Base-by-base conservation (phyloP, 2,113 vertebrate genomes). In the Cavia porcellus region DNA sequence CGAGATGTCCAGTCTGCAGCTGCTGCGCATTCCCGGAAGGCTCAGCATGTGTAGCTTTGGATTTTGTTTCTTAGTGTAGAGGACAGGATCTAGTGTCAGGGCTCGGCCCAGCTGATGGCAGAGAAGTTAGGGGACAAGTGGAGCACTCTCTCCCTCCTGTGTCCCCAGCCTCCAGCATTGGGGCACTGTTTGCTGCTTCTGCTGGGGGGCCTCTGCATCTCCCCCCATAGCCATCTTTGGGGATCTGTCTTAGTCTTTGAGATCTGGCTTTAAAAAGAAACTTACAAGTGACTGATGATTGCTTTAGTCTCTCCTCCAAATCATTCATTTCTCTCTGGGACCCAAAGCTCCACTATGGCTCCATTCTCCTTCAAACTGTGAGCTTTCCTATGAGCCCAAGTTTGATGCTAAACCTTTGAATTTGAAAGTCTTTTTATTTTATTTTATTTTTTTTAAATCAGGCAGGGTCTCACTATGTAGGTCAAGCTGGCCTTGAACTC, bases 1-100 rank as follows among this genome's bases (percentile, higher is more conserved):
- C 55, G 57, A 62, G 30, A 9, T 4, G 35, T 66, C 45, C 20
- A 0, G 0, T 0, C 1, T 5, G 0, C 4, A n/a, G 15, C 24
- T 20, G 2, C 1, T 0, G 28, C 14, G 0, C 25, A 62, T 38
- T 55, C 19, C 50, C 50, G 19, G 3, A 1, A 24, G 72, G 84
- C 62, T 45, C 10, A 45, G 55, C 57, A 11, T 11, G 50, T 52
- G 50, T 11, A 52, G 9, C 28, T 81, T 52, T 17, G 88, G 66
- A 0, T 38, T 84, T 50, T 38, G 70, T 84, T 57, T 86, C 38
- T 66, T 59, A 30, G 7, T 7, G 22, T 50, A 35, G 64, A 83
- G 72, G 47, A 47, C n/a, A 38, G 57, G 35, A 55, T 50, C 59
- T 82, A 8, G 20, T 24, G 12, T 59, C 77, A 32, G 77, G 47